These are phyloP conservation scores for Menura novaehollandiae DNA, from an alignment of 2,113 vertebrate genomes.

Conservation along the genomic window DNA sequence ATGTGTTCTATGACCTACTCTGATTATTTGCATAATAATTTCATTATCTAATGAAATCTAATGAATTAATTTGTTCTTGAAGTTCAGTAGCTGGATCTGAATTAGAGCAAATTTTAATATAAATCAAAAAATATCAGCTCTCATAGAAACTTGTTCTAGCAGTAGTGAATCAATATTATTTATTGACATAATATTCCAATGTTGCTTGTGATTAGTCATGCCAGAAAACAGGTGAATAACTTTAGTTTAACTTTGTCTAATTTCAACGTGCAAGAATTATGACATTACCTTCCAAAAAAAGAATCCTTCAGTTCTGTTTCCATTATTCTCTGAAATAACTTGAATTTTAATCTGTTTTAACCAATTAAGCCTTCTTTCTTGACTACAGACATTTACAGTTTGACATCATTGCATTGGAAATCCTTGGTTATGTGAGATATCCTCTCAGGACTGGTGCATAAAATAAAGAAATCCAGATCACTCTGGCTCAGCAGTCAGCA, in stretches of 20 bases:
- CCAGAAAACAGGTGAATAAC: not conserved
- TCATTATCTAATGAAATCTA: not conserved
- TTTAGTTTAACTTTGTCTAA: not conserved
- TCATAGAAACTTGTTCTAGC: not conserved
- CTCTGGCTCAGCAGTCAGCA: not conserved
- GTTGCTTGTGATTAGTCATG: not conserved
- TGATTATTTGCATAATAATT: not conserved
- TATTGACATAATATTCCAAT: not conserved
- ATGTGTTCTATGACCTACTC: not conserved
- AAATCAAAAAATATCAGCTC: not conserved
- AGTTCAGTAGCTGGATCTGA: not conserved
- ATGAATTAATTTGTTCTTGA: not conserved
- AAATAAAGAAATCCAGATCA: rapidly evolving
- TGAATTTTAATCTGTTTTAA: not conserved
- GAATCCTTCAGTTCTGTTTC: not conserved
- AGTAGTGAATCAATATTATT: not conserved
- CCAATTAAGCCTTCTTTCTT: not conserved
- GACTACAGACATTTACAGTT: not conserved
- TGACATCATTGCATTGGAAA: not conserved
- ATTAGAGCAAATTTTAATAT: not conserved
- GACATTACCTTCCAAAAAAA: not conserved
- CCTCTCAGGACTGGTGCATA: not conserved
- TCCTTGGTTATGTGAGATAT: not conserved
- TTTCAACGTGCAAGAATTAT: not conserved
- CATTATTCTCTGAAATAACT: not conserved